Percentiles rank a stretch among this genome's conserved stretches.
phyloP scores from a whole-genome alignment of 2,113 vertebrate genomes.

The Oreotrochilus melanogaster region DNA sequence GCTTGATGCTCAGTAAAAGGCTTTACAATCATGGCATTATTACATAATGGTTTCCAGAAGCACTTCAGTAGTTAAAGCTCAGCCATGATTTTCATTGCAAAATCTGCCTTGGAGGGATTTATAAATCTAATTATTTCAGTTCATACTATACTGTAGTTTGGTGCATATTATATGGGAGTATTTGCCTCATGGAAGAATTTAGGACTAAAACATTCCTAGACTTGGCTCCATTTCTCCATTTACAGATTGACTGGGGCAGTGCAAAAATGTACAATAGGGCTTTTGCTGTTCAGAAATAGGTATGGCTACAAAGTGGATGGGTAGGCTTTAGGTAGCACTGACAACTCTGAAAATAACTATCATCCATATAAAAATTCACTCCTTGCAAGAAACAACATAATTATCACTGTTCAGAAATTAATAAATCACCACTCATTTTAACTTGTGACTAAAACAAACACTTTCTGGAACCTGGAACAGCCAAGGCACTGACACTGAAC shows the following conservation, averaged over 20 bases:
- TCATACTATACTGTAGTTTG: neutral
- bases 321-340: neutral
- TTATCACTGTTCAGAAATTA: neutral
- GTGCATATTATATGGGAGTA: neutral
- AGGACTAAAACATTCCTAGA: neutral
- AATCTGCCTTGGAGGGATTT: neutral
- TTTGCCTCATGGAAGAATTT: neutral
- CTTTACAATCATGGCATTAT: constrained; percentile 32
- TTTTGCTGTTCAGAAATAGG: neutral
- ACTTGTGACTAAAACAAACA: neutral
- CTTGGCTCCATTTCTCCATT: neutral
- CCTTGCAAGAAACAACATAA: neutral
- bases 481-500: neutral
- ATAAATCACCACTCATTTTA: neutral
- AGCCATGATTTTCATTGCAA: constrained; percentile 9
- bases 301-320: neutral
- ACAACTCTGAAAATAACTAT: neutral
- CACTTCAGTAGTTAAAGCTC: constrained; percentile 4
- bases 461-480: neutral
- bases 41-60: constrained; percentile 36
- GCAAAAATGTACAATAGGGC: neutral
- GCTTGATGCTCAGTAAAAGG: constrained; percentile 1
- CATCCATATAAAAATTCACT: neutral
- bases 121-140: constrained; percentile 7
- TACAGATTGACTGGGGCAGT: neutral